These are phyloP conservation scores for Yasuhikotakia modesta DNA, from an alignment of 2,797 vertebrate genomes.

Conservation along the genomic window DNA sequence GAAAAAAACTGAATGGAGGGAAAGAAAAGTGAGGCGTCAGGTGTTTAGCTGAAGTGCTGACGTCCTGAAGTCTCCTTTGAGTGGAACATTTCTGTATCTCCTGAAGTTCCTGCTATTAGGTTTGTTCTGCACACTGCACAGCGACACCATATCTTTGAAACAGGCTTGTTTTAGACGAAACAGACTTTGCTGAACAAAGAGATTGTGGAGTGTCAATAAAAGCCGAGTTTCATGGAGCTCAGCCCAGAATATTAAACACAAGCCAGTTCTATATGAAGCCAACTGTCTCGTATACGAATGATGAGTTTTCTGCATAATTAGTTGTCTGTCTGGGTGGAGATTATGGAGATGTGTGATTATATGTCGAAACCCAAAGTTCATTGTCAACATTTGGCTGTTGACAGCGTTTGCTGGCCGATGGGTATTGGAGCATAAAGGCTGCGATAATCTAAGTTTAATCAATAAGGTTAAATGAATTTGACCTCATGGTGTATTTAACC, in stretches of 20 bases:
- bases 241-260: conserved; percentile 22
- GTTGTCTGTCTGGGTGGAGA: conserved; percentile 7
- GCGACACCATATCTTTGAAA: conserved; percentile 25
- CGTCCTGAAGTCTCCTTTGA: conserved; percentile 9
- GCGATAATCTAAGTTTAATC: conserved; percentile 22
- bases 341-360: conserved; percentile 18
- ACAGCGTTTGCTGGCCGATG: background rate
- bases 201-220: conserved; percentile 33
- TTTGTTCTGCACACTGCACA: conserved; percentile 10
- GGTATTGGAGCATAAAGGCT: background rate
- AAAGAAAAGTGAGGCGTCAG: background rate
- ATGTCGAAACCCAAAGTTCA: conserved; percentile 10
- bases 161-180: conserved; percentile 13
- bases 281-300: conserved; percentile 2
- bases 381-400: conserved; percentile 25
- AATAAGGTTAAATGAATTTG: conserved; percentile 29
- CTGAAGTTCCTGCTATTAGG: conserved; percentile 7
- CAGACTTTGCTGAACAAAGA: conserved; percentile 41
- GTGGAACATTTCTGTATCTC: conserved; percentile 9
- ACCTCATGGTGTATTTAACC: conserved; percentile 18
- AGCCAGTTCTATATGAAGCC: conserved; percentile 21
- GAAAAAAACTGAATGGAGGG: background rate
- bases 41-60: background rate
- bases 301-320: conserved; percentile 9
- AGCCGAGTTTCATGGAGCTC: conserved; percentile 31